Evolutionary conservation across 1,140 invertebrate species (phyloP).

Genomic region (Aphaenogaster floridana): DNA sequence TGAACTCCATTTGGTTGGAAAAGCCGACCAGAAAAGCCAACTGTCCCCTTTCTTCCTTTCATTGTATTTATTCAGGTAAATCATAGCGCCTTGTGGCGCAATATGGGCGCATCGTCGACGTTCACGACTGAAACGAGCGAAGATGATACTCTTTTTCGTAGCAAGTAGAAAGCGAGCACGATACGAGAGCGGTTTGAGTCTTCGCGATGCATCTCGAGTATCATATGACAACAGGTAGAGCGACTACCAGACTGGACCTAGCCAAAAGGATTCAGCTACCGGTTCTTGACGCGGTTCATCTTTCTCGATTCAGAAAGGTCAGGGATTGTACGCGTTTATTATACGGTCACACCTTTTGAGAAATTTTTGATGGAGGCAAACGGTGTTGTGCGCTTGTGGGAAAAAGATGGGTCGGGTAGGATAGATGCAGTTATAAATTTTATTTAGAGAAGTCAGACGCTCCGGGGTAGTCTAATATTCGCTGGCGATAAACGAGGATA

Average conservation of each 20-base stretch:
- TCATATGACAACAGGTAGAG: slow-evolving; percentile 79
- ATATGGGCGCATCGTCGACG: not conserved
- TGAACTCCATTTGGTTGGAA: slow-evolving; percentile 15
- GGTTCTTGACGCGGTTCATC: slow-evolving; percentile 56
- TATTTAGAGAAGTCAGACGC: not conserved
- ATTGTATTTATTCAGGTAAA: slow-evolving; percentile 1
- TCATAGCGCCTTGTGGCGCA: not conserved
- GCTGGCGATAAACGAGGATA: slow-evolving; percentile 35
- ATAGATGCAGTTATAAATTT: slow-evolving; percentile 33
- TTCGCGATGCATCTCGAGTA: slow-evolving; percentile 72
- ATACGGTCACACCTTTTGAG: slow-evolving; percentile 23
- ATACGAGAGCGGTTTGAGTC: slow-evolving; percentile 68
- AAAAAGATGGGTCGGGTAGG: not conserved
- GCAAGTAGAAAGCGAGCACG: slow-evolving; percentile 30
- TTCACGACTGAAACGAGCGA: slow-evolving; percentile 60
- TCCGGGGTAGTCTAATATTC: slow-evolving; percentile 15
- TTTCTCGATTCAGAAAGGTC: slow-evolving; percentile 59
- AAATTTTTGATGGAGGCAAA: slow-evolving; percentile 33
- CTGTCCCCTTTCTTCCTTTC: not conserved
- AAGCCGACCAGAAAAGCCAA: slow-evolving; percentile 23
- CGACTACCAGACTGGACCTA: slow-evolving; percentile 62
- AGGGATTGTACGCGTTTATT: not conserved
- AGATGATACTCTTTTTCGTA: slow-evolving; percentile 44
- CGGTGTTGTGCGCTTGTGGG: not conserved
- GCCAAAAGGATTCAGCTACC: slow-evolving; percentile 73